phyloP scores from a whole-genome alignment of 2,113 vertebrate genomes.

The Euleptes europaea region DNA sequence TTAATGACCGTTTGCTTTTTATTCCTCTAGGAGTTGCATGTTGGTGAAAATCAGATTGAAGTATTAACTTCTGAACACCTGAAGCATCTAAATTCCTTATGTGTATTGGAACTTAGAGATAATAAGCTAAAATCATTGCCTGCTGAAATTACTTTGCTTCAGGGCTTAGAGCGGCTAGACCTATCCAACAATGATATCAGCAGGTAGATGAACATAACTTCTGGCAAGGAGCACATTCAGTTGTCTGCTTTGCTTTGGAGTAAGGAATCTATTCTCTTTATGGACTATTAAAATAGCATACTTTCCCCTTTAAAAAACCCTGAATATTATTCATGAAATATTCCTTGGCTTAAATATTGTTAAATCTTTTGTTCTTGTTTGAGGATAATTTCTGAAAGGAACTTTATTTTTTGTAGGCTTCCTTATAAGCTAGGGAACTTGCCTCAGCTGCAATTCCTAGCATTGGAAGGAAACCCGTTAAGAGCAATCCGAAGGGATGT shows the following conservation, averaged over 20 bases:
- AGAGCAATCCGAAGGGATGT: constrained; percentile 91
- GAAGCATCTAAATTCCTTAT: constrained; percentile 80
- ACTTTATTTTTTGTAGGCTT: constrained; percentile 77
- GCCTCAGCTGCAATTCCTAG: constrained; percentile 85
- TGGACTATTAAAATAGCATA: background rate
- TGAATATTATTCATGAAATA: background rate
- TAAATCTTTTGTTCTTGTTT: background rate
- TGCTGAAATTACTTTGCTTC: constrained; percentile 83
- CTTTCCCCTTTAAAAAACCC: background rate
- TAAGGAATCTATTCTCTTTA: background rate
- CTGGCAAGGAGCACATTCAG: background rate
- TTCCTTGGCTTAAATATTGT: background rate
- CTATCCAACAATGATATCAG: constrained; percentile 92
- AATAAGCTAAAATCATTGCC: constrained; percentile 91
- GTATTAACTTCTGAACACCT: constrained; percentile 80
- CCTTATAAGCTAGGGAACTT: constrained; percentile 87
- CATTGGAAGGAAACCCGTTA: constrained; percentile 92
- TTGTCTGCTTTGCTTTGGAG: constrained; percentile 12
- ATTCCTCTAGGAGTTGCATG: constrained; percentile 83
- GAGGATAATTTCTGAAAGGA: constrained; percentile 32
- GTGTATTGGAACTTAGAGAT: constrained; percentile 90
- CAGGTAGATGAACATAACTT: constrained; percentile 74
- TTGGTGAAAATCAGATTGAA: constrained; percentile 94
- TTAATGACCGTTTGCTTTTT: constrained; percentile 17
- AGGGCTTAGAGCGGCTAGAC: constrained; percentile 89